phyloP scores from a whole-genome alignment of 2,888 invertebrate species.

The Xylota segnis region DNA sequence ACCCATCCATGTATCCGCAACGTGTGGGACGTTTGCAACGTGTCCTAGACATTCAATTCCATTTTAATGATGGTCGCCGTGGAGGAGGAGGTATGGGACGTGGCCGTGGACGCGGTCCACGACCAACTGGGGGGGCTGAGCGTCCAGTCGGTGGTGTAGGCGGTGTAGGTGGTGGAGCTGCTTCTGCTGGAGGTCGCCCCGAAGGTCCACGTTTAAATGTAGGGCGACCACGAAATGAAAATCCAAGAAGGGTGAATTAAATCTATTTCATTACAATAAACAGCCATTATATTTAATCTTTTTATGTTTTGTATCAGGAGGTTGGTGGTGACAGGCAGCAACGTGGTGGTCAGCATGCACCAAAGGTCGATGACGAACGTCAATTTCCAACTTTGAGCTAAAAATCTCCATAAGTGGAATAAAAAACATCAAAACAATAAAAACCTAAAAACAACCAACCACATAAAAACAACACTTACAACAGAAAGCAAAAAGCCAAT shows the following conservation, averaged over 20 bases:
- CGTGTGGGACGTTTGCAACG: slow-evolving; percentile 94
- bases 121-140: slow-evolving; percentile 79
- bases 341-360: slow-evolving; percentile 85
- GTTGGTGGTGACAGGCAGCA: slow-evolving; percentile 78
- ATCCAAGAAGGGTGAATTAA: slow-evolving; percentile 61
- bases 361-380: slow-evolving; percentile 97
- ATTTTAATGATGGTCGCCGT: slow-evolving; percentile 92
- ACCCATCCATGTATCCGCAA: slow-evolving; percentile 92
- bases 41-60: slow-evolving; percentile 94
- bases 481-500: slow-evolving; percentile 31
- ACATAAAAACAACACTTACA: slow-evolving; percentile 37
- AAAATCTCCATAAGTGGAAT: slow-evolving; percentile 77
- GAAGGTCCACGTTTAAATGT: slow-evolving; percentile 71
- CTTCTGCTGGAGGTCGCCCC: slow-evolving; percentile 74
- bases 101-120: slow-evolving; percentile 86
- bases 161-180: slow-evolving; percentile 65
- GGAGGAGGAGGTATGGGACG: slow-evolving; percentile 89
- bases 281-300: background rate
- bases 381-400: slow-evolving; percentile 97
- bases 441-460: slow-evolving; percentile 50
- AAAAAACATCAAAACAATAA: slow-evolving; percentile 29
- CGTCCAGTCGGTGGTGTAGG: slow-evolving; percentile 79
- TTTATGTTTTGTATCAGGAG: slow-evolving; percentile 50
- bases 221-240: slow-evolving; percentile 67
- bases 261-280: background rate